Evolutionary conservation across 2,888 invertebrate genomes (phyloP).

Genomic region (Rotaria socialis): DNA sequence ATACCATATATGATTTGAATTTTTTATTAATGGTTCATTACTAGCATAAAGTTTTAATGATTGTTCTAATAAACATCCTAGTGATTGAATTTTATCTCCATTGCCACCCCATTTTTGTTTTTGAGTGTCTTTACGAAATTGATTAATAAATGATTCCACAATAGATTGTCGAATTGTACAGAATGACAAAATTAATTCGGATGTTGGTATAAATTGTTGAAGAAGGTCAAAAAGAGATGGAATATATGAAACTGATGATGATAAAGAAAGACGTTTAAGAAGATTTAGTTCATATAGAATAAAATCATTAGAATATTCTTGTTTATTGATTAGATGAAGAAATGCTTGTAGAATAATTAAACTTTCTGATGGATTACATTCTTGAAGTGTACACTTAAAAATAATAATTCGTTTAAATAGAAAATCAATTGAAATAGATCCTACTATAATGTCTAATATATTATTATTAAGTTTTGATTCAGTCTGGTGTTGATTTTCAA

Average conservation of each 20-base stretch:
- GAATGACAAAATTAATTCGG: neutral
- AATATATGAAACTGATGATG: neutral
- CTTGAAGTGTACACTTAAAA: neutral
- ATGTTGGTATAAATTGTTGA: neutral
- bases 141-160: neutral
- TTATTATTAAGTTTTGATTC: neutral
- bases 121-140: neutral
- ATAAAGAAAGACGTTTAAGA: neutral
- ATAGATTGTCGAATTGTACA: neutral
- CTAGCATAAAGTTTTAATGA: neutral
- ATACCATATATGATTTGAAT: neutral
- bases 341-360: conserved; percentile 7
- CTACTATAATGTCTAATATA: neutral
- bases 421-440: neutral
- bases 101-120: conserved; percentile 13
- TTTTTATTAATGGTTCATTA: neutral
- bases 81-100: neutral
- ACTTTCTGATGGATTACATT: neutral
- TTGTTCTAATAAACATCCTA: neutral
- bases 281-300: neutral
- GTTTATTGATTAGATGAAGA: neutral
- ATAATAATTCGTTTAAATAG: neutral
- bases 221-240: neutral
- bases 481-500: neutral
- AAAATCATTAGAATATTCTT: neutral